Base-by-base conservation (phyloP, 2,888 invertebrate species). In the Linyphia triangularis region DNA sequence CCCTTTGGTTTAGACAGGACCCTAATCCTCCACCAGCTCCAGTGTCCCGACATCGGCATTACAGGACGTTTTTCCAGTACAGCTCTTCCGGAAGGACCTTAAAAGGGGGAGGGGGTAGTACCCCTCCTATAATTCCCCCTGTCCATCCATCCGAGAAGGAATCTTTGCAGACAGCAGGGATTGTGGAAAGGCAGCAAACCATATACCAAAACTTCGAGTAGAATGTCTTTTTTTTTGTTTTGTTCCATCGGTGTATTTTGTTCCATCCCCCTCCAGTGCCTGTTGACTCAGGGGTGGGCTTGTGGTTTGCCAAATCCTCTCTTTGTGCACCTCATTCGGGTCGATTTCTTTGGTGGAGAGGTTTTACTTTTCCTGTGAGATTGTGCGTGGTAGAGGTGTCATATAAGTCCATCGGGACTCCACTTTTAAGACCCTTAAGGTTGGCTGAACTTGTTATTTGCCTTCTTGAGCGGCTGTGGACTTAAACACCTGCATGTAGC, bases 301-400 rank as follows among this genome's bases (percentile, higher is more conserved):
- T 86, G 86, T 67, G 86, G 86, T 81, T 86, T 65, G 72, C 86
- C 86, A 72, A 86, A 86, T 79, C 79, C 86, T 43, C 72, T 73
- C 67, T 73, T 79, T 79, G 72, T 81, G 79, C n/a, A 5, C 51
- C 51, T 33, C 33, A 16, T 51, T 5, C 5, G 51, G 51, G n/a
- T 51, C 5, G 51, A 51, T 51, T 51, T 51, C 51, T 13, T 13
- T 51, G 13, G 13, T 7, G 51, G 51, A 16, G 51, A n/a, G n/a
- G 51, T 51, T 33, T 4, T 33, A 33, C 9, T 4, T 33, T 9
- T 9, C 33, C 33, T 6, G 33, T 33, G 33, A 33, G 51, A n/a
- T 51, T 51, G 16, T 51, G 13, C n/a, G 16, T 51, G 13, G 13
- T 51, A n/a, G 51, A 51, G 51, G 51, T 51, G 51, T 51, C 51